These are phyloP conservation scores for Tethya wilhelma DNA, from an alignment of 37 sponge, comb jelly and placozoan genomes.

Conservation along the genomic window DNA sequence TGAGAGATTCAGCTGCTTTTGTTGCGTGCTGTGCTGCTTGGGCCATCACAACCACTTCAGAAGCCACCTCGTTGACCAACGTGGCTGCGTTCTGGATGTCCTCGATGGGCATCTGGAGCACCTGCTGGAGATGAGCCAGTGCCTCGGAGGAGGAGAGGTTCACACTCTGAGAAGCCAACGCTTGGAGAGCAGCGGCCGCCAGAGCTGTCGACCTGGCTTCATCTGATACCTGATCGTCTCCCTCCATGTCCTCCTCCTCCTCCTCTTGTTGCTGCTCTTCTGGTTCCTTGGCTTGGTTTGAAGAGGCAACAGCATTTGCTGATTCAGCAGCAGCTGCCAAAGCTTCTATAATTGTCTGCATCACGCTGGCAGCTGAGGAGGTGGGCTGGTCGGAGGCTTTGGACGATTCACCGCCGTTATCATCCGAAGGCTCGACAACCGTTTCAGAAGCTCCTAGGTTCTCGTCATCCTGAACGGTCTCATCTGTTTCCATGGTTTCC, in stretches of 20 bases:
- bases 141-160: slow-evolving; percentile 1
- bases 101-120: neutral
- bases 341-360: too few species aligned
- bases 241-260: neutral
- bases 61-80: slow-evolving; percentile 22
- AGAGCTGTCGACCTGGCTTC: neutral
- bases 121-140: slow-evolving; percentile 27
- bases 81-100: neutral
- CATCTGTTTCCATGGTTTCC: too few species aligned
- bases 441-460: too few species aligned
- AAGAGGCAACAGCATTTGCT: too few species aligned
- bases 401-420: too few species aligned
- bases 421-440: too few species aligned
- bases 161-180: neutral
- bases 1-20: slow-evolving; percentile 13
- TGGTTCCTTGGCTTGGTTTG: neutral
- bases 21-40: slow-evolving; percentile 26
- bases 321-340: too few species aligned
- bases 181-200: slow-evolving; percentile 41
- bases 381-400: too few species aligned
- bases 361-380: too few species aligned
- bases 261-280: neutral
- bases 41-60: slow-evolving; percentile 32
- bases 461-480: too few species aligned
- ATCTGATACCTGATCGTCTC: neutral